Percentiles rank a stretch among this genome's conserved stretches.
These are phyloP conservation scores for Campylorhamphus procurvoides DNA, from an alignment of 2,113 vertebrate genomes.

Conservation along the genomic window DNA sequence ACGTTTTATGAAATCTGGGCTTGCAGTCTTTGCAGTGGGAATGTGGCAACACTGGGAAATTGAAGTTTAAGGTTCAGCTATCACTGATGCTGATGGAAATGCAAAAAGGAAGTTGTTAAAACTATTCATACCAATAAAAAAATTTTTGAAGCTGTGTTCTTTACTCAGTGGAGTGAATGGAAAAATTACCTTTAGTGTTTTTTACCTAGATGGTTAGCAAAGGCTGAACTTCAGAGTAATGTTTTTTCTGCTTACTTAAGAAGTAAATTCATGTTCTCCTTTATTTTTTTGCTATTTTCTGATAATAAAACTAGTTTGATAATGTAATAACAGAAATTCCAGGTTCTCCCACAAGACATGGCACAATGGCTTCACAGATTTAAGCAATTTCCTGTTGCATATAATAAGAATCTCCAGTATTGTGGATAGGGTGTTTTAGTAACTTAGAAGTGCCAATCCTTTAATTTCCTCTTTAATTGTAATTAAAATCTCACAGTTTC, in stretches of 20 bases:
- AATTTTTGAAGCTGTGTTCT: background rate
- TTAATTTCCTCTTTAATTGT: background rate
- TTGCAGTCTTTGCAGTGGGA: background rate
- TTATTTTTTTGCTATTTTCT: background rate
- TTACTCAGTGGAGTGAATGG: background rate
- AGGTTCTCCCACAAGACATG: background rate
- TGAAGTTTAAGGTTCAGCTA: background rate
- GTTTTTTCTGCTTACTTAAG: background rate
- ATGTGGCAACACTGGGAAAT: background rate
- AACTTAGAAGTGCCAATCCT: background rate
- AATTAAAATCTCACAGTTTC: background rate
- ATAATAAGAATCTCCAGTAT: background rate
- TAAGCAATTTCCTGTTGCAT: background rate
- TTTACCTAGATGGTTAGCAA: background rate
- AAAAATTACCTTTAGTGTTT: background rate
- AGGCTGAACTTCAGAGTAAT: background rate
- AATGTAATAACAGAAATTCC: background rate
- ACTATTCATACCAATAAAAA: background rate
- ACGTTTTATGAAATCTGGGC: background rate
- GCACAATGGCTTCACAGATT: background rate
- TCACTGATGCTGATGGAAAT: background rate
- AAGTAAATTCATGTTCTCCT: background rate
- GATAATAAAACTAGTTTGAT: background rate
- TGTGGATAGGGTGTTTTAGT: background rate
- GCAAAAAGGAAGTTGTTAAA: background rate